These are phyloP conservation scores for Acanthisitta chloris DNA, from an alignment of 2,113 vertebrate species.

Conservation along the genomic window DNA sequence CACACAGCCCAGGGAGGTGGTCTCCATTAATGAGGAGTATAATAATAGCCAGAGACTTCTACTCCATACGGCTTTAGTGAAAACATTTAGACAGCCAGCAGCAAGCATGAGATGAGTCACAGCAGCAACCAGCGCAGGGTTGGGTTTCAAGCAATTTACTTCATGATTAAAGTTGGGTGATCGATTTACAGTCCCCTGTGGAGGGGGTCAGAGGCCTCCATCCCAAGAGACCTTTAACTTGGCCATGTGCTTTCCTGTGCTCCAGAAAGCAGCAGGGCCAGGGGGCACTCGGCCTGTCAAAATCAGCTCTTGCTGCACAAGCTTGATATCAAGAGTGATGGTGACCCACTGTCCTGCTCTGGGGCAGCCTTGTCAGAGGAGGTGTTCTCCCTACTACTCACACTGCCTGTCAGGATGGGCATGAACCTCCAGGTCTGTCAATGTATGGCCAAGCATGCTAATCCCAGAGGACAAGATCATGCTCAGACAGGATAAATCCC, in stretches of 20 bases:
- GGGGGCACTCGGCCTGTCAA: neutral
- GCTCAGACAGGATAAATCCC: neutral
- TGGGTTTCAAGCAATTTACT: neutral
- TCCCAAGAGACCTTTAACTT: neutral
- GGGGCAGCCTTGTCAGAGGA: neutral
- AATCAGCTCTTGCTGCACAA: neutral
- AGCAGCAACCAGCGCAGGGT: neutral
- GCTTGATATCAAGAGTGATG: rapidly evolving
- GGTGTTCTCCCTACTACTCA: too few relatives aligned
- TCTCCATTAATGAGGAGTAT: neutral
- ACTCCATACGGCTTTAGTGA: neutral
- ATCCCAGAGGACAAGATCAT: neutral
- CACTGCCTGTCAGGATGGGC: neutral
- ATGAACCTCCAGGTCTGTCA: neutral
- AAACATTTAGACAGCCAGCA: conserved; percentile 40
- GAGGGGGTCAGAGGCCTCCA: neutral
- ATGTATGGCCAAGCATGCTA: rapidly evolving
- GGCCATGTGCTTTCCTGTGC: neutral
- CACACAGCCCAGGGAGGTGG: neutral
- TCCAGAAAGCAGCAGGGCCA: neutral
- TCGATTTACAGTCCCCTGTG: neutral
- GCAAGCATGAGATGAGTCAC: conserved; percentile 24
- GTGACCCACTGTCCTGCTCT: rapidly evolving
- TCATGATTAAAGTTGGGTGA: neutral
- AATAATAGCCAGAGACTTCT: neutral